These are phyloP conservation scores for Hypomecis punctinalis DNA, from an alignment of 2,888 invertebrate species.

Conservation along the genomic window DNA sequence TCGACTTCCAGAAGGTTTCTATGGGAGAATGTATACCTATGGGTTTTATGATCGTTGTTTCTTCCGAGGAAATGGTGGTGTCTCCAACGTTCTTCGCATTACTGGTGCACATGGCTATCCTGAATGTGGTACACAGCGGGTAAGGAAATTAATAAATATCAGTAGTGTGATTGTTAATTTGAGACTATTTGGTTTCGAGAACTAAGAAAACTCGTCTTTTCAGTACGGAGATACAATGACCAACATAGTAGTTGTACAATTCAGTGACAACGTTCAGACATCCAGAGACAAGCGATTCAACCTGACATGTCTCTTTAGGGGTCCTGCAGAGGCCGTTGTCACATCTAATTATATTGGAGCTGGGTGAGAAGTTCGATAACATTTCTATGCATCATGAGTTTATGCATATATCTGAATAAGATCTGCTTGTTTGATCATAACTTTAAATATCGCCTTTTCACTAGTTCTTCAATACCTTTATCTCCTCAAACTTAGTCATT, in stretches of 20 bases:
- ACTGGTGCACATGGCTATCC: constrained; percentile 97
- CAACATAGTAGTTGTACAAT: constrained; percentile 96
- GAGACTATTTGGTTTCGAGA: too few relatives aligned
- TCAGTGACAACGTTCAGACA: constrained; percentile 96
- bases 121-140: constrained; percentile 95
- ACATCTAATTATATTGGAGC: constrained; percentile 97
- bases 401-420: constrained; percentile 49
- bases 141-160: constrained; percentile 61
- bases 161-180: too few relatives aligned
- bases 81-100: constrained; percentile 92
- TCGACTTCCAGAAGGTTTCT: constrained; percentile 94
- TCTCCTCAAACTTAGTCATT: too few relatives aligned
- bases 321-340: constrained; percentile 96
- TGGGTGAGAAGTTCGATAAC: constrained; percentile 85
- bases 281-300: constrained; percentile 96
- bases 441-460: too few relatives aligned
- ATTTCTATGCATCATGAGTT: constrained; percentile 16
- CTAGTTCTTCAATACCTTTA: not conserved
- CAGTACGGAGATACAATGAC: constrained; percentile 97
- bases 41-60: constrained; percentile 96
- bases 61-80: constrained; percentile 95
- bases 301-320: constrained; percentile 95
- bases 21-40: constrained; percentile 95
- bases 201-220: constrained; percentile 29
- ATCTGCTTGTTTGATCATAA: not conserved